phyloP scores from a whole-genome alignment of 2,797 vertebrate genomes.

The Sparus aurata region DNA sequence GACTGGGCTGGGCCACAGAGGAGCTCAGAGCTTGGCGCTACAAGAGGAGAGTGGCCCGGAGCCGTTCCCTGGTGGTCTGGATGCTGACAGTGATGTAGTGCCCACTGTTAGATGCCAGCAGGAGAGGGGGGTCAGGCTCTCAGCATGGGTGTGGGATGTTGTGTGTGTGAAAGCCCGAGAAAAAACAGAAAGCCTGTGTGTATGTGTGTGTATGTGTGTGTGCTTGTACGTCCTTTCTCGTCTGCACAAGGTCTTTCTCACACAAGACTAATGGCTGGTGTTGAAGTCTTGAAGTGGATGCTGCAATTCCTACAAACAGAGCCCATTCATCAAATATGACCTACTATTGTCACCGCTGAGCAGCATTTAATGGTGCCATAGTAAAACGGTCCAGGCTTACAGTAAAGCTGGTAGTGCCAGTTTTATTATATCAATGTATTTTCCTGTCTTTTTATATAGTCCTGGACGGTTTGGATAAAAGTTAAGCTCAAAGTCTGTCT shows the following conservation, averaged over 20 bases:
- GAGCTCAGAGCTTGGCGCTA: conserved; percentile 69
- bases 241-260: conserved; percentile 77
- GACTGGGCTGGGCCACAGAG: conserved; percentile 65
- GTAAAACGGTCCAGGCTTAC: conserved; percentile 30
- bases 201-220: conserved; percentile 22
- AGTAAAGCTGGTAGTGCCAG: not conserved
- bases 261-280: conserved; percentile 81
- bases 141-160: conserved; percentile 74
- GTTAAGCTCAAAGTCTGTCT: not conserved
- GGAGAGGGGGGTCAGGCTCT: conserved; percentile 74
- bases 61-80: conserved; percentile 88
- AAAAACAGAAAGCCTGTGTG: conserved; percentile 33
- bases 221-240: conserved; percentile 46
- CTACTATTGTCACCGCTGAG: conserved; percentile 63
- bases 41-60: conserved; percentile 77
- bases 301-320: conserved; percentile 73
- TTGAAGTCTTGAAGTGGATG: conserved; percentile 79
- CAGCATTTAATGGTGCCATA: conserved; percentile 34
- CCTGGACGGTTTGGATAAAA: not conserved
- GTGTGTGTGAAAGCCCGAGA: conserved; percentile 59
- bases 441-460: not conserved
- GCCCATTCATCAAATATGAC: conserved; percentile 75
- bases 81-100: conserved; percentile 92
- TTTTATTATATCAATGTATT: not conserved
- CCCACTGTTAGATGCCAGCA: conserved; percentile 86